Conservation (phyloP, 92 coral and sea anemone species). For the Pocillopora meandrina region DNA sequence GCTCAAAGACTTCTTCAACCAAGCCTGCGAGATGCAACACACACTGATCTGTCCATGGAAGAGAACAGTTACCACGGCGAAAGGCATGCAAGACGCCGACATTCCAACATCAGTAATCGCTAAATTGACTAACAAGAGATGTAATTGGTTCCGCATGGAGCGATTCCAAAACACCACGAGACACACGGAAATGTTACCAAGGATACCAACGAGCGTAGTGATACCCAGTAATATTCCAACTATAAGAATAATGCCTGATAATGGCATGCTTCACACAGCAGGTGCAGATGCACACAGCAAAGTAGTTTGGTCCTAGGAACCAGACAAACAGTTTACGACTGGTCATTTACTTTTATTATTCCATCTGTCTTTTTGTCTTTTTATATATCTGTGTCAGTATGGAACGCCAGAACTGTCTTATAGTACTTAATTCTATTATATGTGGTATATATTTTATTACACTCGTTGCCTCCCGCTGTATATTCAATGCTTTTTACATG, state of each 20-base stretch:
- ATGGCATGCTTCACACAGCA: slow-evolving; percentile 26
- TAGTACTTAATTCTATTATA: no score
- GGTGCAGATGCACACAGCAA: neutral
- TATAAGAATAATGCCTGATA: slow-evolving; percentile 66
- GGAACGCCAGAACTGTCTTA: no score
- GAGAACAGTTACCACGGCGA: slow-evolving; percentile 90
- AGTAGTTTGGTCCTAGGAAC: neutral
- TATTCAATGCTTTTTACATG: no score
- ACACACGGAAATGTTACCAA: slow-evolving; percentile 89
- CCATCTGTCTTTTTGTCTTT: no score
- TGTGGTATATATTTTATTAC: no score
- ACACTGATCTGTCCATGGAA: slow-evolving; percentile 67
- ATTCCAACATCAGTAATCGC: slow-evolving; percentile 96
- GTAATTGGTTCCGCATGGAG: slow-evolving; percentile 81
- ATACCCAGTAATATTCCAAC: slow-evolving; percentile 87
- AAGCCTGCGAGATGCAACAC: no score
- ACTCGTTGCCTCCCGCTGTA: no score
- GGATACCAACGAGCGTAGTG: slow-evolving; percentile 85
- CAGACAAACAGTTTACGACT: neutral
- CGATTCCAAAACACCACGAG: slow-evolving; percentile 94
- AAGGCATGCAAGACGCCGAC: slow-evolving; percentile 98
- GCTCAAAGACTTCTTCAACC: neutral
- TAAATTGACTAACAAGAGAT: slow-evolving; percentile 78
- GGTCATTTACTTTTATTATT: no score
- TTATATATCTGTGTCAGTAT: no score